Percentiles rank a stretch among this genome's conserved stretches.
These are phyloP conservation scores for Parazoanthus swiftii DNA, from an alignment of 92 coral and sea anemone genomes.

Conservation along the genomic window DNA sequence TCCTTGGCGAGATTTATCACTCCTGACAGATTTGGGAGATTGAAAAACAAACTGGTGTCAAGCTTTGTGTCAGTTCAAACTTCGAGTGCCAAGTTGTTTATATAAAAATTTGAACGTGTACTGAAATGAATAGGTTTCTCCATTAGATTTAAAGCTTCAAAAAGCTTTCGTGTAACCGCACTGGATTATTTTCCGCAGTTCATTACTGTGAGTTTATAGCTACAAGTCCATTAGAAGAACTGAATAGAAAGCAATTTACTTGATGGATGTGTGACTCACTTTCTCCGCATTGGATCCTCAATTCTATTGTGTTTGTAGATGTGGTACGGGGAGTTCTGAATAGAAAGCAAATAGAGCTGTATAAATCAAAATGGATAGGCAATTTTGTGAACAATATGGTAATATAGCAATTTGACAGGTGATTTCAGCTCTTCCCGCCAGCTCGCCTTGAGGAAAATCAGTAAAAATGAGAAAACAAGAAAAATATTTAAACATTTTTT, in stretches of 20 bases:
- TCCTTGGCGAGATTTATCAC: constrained; percentile 15
- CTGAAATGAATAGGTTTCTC: constrained; percentile 29
- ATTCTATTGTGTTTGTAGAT: constrained; percentile 40
- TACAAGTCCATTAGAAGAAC: constrained; percentile 31
- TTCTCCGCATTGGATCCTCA: constrained; percentile 27
- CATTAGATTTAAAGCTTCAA: not conserved
- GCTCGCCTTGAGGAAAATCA: constrained; percentile 33
- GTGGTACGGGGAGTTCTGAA: constrained; percentile 42
- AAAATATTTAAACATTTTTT: not conserved
- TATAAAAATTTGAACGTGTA: constrained; percentile 34
- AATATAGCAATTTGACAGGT: constrained; percentile 37
- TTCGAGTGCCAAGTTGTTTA: constrained; percentile 46
- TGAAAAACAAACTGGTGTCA: constrained; percentile 38
- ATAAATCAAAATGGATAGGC: constrained; percentile 29
- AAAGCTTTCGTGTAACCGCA: constrained; percentile 40
- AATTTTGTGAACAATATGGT: constrained; percentile 37
- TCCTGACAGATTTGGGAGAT: constrained; percentile 25
- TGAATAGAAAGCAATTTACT: constrained; percentile 42
- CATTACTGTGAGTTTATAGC: constrained; percentile 18
- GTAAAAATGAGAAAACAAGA: not conserved
- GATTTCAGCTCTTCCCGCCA: constrained; percentile 26
- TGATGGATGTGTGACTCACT: constrained; percentile 31
- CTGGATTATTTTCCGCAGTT: not conserved
- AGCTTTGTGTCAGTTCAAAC: constrained; percentile 20
- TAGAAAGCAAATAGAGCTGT: constrained; percentile 44